A percentile compares a stretch with the other conserved stretches of the same genome.
Evolutionary conservation across 2,888 invertebrate species (phyloP).

Genomic region (Bellardia pandia): DNA sequence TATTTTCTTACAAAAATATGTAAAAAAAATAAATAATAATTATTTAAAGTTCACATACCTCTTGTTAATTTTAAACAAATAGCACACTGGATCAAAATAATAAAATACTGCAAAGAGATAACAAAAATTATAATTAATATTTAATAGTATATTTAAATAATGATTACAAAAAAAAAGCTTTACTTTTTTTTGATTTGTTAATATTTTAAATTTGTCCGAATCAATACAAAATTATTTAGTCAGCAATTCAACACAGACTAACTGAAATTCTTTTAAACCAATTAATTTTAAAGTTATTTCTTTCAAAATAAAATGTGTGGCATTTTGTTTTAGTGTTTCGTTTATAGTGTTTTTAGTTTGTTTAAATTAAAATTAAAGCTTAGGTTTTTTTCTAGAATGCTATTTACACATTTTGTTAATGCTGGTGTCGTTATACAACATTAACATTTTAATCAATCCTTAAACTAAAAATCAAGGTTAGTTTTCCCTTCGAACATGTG

Average conservation of each 20-base stretch:
- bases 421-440: not conserved
- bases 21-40: too few relatives aligned
- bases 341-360: not conserved
- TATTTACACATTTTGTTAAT: not conserved
- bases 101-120: not conserved
- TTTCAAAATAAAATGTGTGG: not conserved
- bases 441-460: slow-evolving; percentile 16
- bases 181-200: not conserved
- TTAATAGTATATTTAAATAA: not conserved
- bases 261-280: not conserved
- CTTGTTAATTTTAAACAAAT: too few relatives aligned
- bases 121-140: not conserved
- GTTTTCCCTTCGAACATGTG: not conserved
- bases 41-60: not conserved
- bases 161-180: not conserved
- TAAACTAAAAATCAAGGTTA: slow-evolving; percentile 37
- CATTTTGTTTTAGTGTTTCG: not conserved
- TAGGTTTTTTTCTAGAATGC: not conserved
- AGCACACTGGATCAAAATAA: too few relatives aligned
- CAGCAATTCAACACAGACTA: not conserved
- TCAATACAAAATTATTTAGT: not conserved
- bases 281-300: slow-evolving; percentile 4
- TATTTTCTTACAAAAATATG: too few relatives aligned
- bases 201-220: too few relatives aligned
- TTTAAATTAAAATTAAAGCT: not conserved